These are phyloP conservation scores for Hydrolagus affinis DNA, from an alignment of 2,113 vertebrate genomes.

Conservation along the genomic window DNA sequence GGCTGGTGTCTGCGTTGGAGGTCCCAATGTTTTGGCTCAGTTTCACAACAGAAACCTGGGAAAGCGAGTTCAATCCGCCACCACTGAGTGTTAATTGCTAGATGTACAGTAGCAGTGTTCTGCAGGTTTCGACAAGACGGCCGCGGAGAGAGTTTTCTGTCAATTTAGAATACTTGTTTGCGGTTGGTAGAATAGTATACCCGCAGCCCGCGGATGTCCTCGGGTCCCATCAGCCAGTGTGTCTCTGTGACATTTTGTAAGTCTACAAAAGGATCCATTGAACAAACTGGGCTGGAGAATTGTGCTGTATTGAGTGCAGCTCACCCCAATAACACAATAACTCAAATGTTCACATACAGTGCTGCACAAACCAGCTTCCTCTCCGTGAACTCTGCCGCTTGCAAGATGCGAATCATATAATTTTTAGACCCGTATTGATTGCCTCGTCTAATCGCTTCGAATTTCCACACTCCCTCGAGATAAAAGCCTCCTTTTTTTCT, in stretches of 20 bases:
- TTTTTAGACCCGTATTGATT: constrained; percentile 24
- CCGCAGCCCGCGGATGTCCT: background rate
- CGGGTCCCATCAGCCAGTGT: constrained; percentile 20
- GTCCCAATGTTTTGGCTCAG: background rate
- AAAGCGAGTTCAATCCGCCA: constrained; percentile 14
- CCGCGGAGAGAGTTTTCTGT: constrained; percentile 12
- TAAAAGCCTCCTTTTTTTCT: constrained; percentile 29
- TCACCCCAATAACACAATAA: constrained; percentile 23
- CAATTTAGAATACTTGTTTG: constrained; percentile 14
- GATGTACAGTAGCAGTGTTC: too few relatives aligned
- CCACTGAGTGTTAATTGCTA: constrained; percentile 1
- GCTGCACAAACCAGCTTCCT: constrained; percentile 5
- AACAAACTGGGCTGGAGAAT: constrained; percentile 27
- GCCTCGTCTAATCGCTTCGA: constrained; percentile 24
- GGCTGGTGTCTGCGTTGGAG: too few relatives aligned
- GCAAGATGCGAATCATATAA: constrained; percentile 27
- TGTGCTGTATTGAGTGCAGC: constrained; percentile 30
- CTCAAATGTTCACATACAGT: constrained; percentile 31
- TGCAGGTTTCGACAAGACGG: constrained; percentile 9
- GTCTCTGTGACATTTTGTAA: constrained; percentile 27
- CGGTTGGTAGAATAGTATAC: constrained; percentile 11
- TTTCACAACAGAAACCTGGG: constrained; percentile 20
- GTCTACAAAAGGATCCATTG: constrained; percentile 30
- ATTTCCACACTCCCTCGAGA: constrained; percentile 15
- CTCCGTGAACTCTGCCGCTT: constrained; percentile 19